These are phyloP conservation scores for Drosophila pectinifera DNA, from an alignment of 1,140 invertebrate genomes.

Conservation along the genomic window DNA sequence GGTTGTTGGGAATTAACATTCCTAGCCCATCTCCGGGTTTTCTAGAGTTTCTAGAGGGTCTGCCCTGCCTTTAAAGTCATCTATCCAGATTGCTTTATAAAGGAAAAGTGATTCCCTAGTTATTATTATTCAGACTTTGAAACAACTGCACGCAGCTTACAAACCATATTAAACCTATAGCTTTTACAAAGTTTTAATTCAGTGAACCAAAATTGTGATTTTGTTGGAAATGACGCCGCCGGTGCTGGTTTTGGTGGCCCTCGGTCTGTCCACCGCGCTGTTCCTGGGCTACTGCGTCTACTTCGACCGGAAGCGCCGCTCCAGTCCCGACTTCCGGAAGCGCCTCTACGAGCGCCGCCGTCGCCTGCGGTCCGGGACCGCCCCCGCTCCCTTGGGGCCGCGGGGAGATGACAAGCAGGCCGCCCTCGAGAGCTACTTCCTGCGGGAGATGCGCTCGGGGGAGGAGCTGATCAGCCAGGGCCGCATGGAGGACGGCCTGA, in stretches of 20 bases:
- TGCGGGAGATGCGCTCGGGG: neutral
- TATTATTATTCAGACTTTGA: neutral
- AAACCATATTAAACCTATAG: neutral
- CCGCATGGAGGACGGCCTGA: neutral
- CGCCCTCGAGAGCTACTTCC: neutral
- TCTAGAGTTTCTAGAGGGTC: neutral
- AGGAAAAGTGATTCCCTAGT: too few species aligned
- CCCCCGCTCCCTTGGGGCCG: neutral
- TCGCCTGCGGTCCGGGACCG: neutral
- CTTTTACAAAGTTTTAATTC: neutral
- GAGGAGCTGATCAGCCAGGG: neutral
- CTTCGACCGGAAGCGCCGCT: constrained; percentile 15
- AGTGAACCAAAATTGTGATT: too few species aligned
- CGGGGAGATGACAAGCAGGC: neutral
- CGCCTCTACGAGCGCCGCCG: constrained; percentile 11
- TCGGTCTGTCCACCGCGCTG: neutral
- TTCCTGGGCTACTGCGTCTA: constrained; percentile 14
- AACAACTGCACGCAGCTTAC: neutral
- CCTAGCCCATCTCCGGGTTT: too few species aligned
- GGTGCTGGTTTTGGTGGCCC: neutral
- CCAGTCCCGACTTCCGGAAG: constrained; percentile 14
- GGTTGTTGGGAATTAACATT: too few species aligned
- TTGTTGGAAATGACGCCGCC: constrained; percentile 1
- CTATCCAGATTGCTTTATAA: too few species aligned
- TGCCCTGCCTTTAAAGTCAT: neutral